These are phyloP conservation scores for Oscheius sp. DNA, from an alignment of 2,888 invertebrate genomes.

Conservation along the genomic window DNA sequence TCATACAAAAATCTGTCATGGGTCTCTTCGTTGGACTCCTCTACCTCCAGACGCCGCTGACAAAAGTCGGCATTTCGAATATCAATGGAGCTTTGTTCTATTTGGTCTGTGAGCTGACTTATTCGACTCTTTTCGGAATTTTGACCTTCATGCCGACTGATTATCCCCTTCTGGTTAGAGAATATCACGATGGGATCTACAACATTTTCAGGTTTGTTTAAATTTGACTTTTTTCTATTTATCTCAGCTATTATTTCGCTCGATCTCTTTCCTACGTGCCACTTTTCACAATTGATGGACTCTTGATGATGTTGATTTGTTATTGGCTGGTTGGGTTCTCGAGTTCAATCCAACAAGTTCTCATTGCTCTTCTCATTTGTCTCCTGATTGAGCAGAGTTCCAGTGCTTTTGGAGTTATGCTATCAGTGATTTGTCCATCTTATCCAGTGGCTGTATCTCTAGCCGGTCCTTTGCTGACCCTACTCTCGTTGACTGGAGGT, in stretches of 20 bases:
- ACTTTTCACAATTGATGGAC: conserved; percentile 77
- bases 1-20: conserved; percentile 67
- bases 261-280: conserved; percentile 64
- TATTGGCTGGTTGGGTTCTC: conserved; percentile 85
- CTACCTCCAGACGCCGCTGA: conserved; percentile 74
- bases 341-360: conserved; percentile 29
- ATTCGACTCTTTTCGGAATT: conserved; percentile 92
- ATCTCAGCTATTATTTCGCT: conserved; percentile 60
- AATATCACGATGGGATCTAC: conserved; percentile 90
- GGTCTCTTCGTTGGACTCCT: conserved; percentile 82
- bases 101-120: conserved; percentile 75
- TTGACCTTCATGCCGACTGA: conserved; percentile 88
- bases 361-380: conserved; percentile 44
- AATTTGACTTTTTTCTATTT: not conserved
- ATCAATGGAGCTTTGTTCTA: conserved; percentile 91
- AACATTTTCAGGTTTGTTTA: conserved; percentile 72
- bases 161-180: conserved; percentile 86
- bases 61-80: conserved; percentile 88
- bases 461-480: conserved; percentile 66
- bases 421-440: conserved; percentile 63
- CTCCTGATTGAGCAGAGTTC: conserved; percentile 59
- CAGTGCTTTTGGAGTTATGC: conserved; percentile 63
- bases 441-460: conserved; percentile 56
- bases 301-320: conserved; percentile 83
- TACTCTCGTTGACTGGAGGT: conserved; percentile 68